Percentiles rank a stretch among this genome's conserved stretches.
These are phyloP conservation scores for Acipenser ruthenus DNA, from an alignment of 2,797 vertebrate species.

Conservation along the genomic window DNA sequence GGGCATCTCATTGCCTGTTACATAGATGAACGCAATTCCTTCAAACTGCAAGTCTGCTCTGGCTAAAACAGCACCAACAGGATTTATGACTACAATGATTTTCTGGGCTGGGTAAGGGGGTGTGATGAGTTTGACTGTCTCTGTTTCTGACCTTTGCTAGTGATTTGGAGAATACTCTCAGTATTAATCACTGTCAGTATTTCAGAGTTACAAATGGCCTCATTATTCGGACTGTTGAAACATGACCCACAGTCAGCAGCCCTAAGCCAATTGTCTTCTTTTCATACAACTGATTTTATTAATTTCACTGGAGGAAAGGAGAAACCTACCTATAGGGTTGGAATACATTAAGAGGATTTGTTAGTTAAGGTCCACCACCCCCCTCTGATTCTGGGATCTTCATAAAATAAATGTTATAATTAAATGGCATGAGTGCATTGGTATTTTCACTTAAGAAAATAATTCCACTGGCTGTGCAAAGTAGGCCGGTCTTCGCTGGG, in stretches of 20 bases:
- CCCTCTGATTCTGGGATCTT: not conserved
- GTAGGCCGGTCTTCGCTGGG: too few species aligned
- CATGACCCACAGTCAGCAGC: constrained; percentile 13
- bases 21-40: too few species aligned
- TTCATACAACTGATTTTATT: constrained; percentile 18
- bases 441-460: too few species aligned
- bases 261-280: constrained; percentile 20
- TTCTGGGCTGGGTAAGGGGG: too few species aligned
- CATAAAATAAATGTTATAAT: constrained; percentile 9
- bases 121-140: constrained; percentile 6
- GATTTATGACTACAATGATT: too few species aligned
- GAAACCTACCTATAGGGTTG: not conserved
- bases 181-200: constrained; percentile 32
- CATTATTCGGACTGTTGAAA: constrained; percentile 26
- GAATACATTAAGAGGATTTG: not conserved
- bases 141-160: constrained; percentile 24
- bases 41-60: too few species aligned
- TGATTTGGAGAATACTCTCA: constrained; percentile 25
- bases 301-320: constrained; percentile 14
- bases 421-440: not conserved
- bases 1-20: too few species aligned
- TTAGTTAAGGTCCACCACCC: not conserved
- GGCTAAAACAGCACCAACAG: too few species aligned
- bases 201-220: constrained; percentile 29
- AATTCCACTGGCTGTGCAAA: too few species aligned